Base-by-base conservation (phyloP, 2,888 invertebrate genomes). In the Notodonta ziczac region DNA sequence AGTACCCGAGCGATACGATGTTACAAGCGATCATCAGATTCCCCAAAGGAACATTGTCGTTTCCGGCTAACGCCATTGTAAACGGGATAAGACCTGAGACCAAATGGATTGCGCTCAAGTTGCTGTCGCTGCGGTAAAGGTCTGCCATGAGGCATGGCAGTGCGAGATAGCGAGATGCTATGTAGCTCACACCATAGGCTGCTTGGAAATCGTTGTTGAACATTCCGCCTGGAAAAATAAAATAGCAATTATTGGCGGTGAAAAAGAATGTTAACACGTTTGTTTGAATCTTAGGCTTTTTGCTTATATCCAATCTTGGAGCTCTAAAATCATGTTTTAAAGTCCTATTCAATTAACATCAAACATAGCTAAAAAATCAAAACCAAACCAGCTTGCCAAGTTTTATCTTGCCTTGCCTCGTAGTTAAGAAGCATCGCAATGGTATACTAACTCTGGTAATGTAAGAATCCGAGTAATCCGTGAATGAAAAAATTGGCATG, bases 401-500 rank as follows among this genome's bases (percentile, higher is more conserved):
- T 24, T 24, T 24, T 24, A 24, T 24, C 24, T 24, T 24, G 24
- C 24, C 35, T 35, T 6, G 35, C 35, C 0, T 35, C 35, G 35
- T 35, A 9, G 12, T 9, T 12, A 42, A 42, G 10, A 42, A 10
- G 42, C 10, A 42, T 5, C n/a, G 46, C 46, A 13, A 39, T 50
- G 61, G 44, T 53, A 8, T 57, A 77, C 83, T 82, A 61, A 88
- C 89, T 87, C 69, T 88, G 89, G 64, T 80, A 85, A 69, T 89
- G 83, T 48, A 91, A 63, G 67, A 90, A 83, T 73, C 91, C 91
- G 58, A 91, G 10, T 48, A 90, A 60, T 61, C 91, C 90, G 58
- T 92, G 91, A 66, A 91, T 68, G 69, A 92, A 86, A 72, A 85
- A 89, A 72, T 91, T 92, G 1, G 80, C 85, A 68, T 92, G 91